Evolutionary conservation across 2,888 invertebrate genomes (phyloP), one percentile per base, ranked within the genome.

Genomic region (Latheticus oryzae): DNA sequence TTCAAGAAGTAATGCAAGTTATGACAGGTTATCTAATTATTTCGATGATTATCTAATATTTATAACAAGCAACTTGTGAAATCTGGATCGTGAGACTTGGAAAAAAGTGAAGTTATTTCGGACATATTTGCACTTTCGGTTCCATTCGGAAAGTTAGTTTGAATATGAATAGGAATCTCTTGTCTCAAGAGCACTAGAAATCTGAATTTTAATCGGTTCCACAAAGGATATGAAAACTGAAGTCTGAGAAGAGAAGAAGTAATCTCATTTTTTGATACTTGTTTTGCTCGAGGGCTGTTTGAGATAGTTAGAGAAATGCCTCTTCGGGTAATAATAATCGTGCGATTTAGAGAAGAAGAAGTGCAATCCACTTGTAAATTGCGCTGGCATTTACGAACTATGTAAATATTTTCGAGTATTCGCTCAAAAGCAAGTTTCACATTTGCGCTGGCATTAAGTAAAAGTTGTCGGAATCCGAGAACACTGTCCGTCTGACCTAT

Each of bases 361-460:
- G 30, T 45, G 32, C 30, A 45, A 16, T 32, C 19, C 32, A 32
- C 30, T 32, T 32, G 32, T 19, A 28, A 45, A 32, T 48, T 13
- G 26, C 23, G 12, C 9, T 48, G 48, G 8, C 37, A 48, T 48
- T 48, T 48, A 13, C 35, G 37, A 48, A 26, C 33, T 37, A 48
- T 24, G 37, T 24, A 23, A 32, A 33, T 47, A 13, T 23, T 47
- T 47, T 21, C 9, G 24, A 16, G 24, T 23, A 40, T 40, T 8
- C 40, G 26, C 17, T 21, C 12, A 23, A 38, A 38, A 23, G 7
- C 23, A 30, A n/a, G 42, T 42, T 42, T 42, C 42, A 42, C 42
- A 42, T 42, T 42, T 26, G 24, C 47, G 16, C 47, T 35, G 50
- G 28, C 38, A 50, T 28, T 50, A 50, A 50, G 50, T 50, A 50